Evolutionary conservation across 64 coral and sea anemone species (phyloP).

Genomic region (Stylophora pistillata): DNA sequence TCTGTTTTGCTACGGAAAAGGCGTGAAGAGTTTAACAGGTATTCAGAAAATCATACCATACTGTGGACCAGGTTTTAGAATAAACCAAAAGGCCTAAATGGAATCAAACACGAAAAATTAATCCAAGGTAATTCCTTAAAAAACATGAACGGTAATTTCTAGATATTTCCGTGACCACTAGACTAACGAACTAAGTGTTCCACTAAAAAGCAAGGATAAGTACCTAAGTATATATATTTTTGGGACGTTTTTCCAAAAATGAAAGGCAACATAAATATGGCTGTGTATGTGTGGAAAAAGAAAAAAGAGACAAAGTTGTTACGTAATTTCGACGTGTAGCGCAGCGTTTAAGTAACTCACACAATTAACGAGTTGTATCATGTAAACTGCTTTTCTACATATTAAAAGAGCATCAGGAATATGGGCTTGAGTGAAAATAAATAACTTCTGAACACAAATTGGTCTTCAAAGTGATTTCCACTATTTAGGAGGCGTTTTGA

Average conservation of each 20-base stretch:
- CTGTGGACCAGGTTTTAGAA: neutral
- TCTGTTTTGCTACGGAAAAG: slow-evolving; percentile 16
- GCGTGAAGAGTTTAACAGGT: neutral
- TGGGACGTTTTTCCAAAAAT: neutral
- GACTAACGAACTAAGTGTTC: no score
- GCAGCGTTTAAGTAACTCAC: neutral
- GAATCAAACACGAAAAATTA: neutral
- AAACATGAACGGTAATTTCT: no score
- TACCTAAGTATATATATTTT: neutral
- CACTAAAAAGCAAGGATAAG: neutral
- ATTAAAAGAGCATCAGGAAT: no score
- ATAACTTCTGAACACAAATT: no score
- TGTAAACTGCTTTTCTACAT: no score
- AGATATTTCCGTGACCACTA: neutral
- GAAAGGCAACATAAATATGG: slow-evolving; percentile 12
- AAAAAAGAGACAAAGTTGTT: neutral
- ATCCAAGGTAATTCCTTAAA: neutral
- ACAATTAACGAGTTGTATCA: neutral
- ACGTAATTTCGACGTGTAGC: neutral
- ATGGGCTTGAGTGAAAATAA: no score
- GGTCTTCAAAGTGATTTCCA: no score
- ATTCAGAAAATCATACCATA: neutral
- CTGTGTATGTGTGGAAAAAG: neutral
- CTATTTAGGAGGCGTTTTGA: neutral
- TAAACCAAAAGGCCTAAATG: neutral